Evolutionary conservation across 2,113 vertebrate species (phyloP).

Genomic region (Gymnobelideus leadbeateri): DNA sequence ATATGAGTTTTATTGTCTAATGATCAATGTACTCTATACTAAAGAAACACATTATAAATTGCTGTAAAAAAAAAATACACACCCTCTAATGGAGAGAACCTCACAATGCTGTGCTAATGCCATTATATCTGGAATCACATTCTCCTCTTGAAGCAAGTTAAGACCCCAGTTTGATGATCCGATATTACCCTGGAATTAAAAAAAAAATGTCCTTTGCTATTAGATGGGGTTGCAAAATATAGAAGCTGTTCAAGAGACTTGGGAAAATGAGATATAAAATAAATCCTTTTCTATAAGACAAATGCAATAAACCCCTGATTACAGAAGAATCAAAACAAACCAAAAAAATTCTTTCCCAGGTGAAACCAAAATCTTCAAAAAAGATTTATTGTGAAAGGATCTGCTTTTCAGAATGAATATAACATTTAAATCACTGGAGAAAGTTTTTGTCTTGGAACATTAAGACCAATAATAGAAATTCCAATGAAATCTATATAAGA

Average conservation of each 20-base stretch:
- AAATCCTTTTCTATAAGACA: slow-evolving; percentile 20
- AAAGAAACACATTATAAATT: not conserved
- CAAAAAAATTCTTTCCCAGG: slow-evolving; percentile 11
- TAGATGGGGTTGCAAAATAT: slow-evolving; percentile 27
- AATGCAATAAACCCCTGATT: not conserved
- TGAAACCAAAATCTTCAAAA: slow-evolving; percentile 29
- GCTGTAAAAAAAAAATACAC: slow-evolving; percentile 66
- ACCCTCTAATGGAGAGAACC: slow-evolving; percentile 97
- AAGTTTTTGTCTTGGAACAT: slow-evolving; percentile 34
- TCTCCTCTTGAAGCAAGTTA: slow-evolving; percentile 98
- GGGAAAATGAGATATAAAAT: slow-evolving; percentile 38
- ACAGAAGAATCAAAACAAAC: not conserved
- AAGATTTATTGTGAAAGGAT: slow-evolving; percentile 15
- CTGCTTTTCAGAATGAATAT: slow-evolving; percentile 47
- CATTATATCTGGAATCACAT: slow-evolving; percentile 96
- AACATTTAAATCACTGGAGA: slow-evolving; percentile 41
- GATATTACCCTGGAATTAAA: slow-evolving; percentile 92
- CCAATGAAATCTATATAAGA: slow-evolving; percentile 38
- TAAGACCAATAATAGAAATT: slow-evolving; percentile 47
- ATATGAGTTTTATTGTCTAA: not conserved
- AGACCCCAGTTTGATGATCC: slow-evolving; percentile 99
- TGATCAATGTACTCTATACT: not conserved
- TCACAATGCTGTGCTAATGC: slow-evolving; percentile 95
- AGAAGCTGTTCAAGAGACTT: slow-evolving; percentile 48
- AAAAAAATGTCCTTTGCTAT: slow-evolving; percentile 64